Evolutionary conservation across 2,113 vertebrate species (phyloP).

Genomic region (Cochlearius cochlearius): DNA sequence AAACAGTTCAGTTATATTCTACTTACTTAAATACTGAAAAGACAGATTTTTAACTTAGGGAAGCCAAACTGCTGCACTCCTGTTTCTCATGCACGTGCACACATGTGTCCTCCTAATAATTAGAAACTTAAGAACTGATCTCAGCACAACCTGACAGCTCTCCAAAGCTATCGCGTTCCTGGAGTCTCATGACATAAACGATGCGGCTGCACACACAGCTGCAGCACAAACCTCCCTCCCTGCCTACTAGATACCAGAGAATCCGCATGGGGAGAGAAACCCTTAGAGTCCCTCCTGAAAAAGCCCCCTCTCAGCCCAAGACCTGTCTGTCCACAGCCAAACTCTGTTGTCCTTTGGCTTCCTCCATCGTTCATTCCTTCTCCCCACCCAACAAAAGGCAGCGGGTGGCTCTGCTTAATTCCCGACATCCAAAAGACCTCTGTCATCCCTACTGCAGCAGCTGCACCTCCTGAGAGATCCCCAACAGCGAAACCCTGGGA

Average conservation of each 20-base stretch:
- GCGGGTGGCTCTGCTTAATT: background rate
- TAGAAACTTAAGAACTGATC: background rate
- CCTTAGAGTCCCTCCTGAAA: background rate
- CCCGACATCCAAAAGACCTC: background rate
- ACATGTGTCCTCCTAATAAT: background rate
- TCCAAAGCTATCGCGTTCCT: background rate
- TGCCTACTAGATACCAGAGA: background rate
- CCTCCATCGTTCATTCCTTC: background rate
- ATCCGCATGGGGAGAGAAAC: background rate
- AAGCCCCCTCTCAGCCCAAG: background rate
- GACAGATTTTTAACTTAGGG: background rate
- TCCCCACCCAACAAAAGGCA: background rate
- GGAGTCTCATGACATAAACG: background rate
- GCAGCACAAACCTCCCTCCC: background rate
- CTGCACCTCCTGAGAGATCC: background rate
- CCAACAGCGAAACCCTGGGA: background rate
- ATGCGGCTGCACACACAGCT: background rate
- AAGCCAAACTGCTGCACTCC: background rate
- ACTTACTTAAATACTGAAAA: background rate
- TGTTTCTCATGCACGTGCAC: fast-evolving
- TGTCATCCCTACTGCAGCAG: background rate
- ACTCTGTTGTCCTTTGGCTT: background rate
- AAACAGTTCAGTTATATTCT: background rate
- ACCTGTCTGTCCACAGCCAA: background rate
- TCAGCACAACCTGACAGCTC: background rate